These are phyloP conservation scores for Myotis pilosus DNA, from an alignment of 2,797 vertebrate genomes.

Conservation along the genomic window DNA sequence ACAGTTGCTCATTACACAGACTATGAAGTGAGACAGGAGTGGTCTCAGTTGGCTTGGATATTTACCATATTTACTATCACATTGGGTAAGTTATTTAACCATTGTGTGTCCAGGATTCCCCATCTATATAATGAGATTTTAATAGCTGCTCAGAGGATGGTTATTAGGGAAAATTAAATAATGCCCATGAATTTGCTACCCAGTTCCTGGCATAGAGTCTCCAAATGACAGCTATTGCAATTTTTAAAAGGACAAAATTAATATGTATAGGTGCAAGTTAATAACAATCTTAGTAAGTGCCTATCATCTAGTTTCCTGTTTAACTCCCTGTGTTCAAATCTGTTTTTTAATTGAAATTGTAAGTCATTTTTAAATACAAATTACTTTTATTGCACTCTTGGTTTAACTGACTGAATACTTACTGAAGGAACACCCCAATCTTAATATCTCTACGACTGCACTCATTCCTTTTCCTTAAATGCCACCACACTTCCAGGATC, in stretches of 20 bases:
- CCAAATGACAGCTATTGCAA: background rate
- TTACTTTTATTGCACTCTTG: background rate
- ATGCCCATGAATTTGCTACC: background rate
- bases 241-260: slow-evolving; percentile 51
- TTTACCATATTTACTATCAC: background rate
- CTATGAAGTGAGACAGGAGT: background rate
- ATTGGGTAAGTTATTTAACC: background rate
- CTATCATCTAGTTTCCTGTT: background rate
- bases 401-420: background rate
- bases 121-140: background rate
- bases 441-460: background rate
- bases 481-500: background rate
- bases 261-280: background rate
- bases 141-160: background rate
- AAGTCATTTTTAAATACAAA: background rate
- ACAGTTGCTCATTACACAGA: fast-evolving
- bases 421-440: background rate
- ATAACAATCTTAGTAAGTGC: background rate
- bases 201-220: background rate
- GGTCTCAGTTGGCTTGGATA: background rate
- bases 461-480: background rate
- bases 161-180: slow-evolving; percentile 29
- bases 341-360: background rate
- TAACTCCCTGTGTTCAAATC: background rate
- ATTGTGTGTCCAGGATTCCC: background rate